Percentiles rank a stretch among this genome's conserved stretches.
Evolutionary conservation across 2,888 invertebrate genomes (phyloP).

Genomic region (Platycheirus albimanus): DNA sequence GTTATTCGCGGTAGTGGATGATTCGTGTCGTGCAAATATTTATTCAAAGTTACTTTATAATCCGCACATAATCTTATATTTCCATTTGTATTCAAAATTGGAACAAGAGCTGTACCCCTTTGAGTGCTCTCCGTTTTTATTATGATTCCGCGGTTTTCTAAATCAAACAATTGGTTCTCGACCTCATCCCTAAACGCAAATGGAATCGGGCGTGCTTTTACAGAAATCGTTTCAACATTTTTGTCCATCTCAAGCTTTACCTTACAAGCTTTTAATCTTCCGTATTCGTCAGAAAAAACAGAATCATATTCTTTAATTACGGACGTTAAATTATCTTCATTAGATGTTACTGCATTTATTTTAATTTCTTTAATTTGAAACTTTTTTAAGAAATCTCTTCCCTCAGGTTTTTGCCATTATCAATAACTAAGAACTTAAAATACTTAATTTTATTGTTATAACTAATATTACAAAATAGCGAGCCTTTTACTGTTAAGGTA

Average conservation of each 20-base stretch:
- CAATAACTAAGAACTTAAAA: slow-evolving; percentile 22
- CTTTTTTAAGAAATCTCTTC: too few relatives aligned
- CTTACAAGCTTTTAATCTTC: neutral
- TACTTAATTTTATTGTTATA: too few relatives aligned
- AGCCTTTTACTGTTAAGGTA: slow-evolving; percentile 2
- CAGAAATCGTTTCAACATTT: slow-evolving; percentile 8
- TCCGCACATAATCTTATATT: slow-evolving; percentile 12
- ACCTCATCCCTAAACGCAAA: too few relatives aligned
- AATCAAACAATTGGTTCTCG: too few relatives aligned
- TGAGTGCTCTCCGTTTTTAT: slow-evolving; percentile 24
- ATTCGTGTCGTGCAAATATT: slow-evolving; percentile 20
- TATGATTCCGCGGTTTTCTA: too few relatives aligned
- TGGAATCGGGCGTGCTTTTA: slow-evolving; percentile 4
- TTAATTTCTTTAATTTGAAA: too few relatives aligned
- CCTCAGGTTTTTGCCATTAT: neutral
- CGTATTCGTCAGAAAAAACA: neutral
- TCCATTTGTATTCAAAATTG: slow-evolving; percentile 17
- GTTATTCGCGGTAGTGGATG: slow-evolving; percentile 30
- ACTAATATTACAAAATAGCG: slow-evolving; percentile 2
- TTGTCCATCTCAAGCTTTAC: neutral
- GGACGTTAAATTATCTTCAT: too few relatives aligned
- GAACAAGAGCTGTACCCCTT: slow-evolving; percentile 19
- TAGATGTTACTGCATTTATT: too few relatives aligned
- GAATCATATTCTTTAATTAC: slow-evolving; percentile 15
- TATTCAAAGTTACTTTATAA: too few relatives aligned